Base-by-base conservation (phyloP, 2,113 vertebrate species). In the Formicarius rufipectus region DNA sequence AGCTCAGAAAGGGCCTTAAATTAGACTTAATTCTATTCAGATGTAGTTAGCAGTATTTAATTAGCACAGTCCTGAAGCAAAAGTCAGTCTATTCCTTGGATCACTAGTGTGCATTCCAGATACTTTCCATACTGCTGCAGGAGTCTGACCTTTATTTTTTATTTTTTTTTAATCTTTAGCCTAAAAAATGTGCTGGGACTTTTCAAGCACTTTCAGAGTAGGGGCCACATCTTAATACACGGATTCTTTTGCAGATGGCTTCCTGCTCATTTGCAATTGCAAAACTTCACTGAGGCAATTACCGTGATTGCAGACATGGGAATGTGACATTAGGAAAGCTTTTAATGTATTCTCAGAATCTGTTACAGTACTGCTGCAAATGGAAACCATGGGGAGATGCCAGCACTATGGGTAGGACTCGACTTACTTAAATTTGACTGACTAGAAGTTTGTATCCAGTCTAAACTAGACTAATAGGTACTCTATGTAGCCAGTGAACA, bases 311-410 rank as follows among this genome's bases (percentile, higher is more conserved):
- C 91, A 93, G 96, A 88, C 91, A 59, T 59, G 96, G 94, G 95
- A 93, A 97, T 96, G 93, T 80, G 95, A 96, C 93, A 94, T 95
- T 94, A 96, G 90, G 95, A 96, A 96, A 95, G 68, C 94, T 95
- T 94, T 95, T 95, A 80, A 84, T 90, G 79, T 93, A 91, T 94
- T 90, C 93, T 83, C 93, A 96, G 82, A 93, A 88, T 96, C 95
- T 96, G 94, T 96, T 94, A 79, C 81, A 82, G 71, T 66, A 53
- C 87, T 79, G 78, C 93, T 93, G 89, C 91, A 93, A 89, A 94
- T 91, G 94, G 91, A 95, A 96, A 94, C 62, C 81, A 80, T 18
- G 13, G 47, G 95, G 89, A 95, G 89, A 87, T 89, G 91, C 91
- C 95, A 96, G 75, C 50, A 33, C 78, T 39, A 13, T 21, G 83